Evolutionary conservation across 2,888 invertebrate species (phyloP), one percentile per base, ranked within the genome.

Genomic region (Pseudococcus jackbeardsleyi): DNA sequence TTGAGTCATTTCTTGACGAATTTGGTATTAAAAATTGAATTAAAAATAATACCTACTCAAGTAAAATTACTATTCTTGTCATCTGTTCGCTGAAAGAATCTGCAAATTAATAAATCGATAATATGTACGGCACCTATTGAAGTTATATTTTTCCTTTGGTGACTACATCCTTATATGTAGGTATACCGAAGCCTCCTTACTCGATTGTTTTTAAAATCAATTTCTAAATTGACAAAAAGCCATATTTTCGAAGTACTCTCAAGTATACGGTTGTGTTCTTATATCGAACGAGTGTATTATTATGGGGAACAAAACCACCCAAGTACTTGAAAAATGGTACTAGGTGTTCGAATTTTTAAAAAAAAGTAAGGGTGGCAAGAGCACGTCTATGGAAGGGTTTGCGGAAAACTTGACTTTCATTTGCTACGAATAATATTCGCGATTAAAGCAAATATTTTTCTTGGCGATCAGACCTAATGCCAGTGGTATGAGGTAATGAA

Each of bases 361-460:
- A 72, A 33, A 72, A 3, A 19, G 22, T 19, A 64, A 22, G 22
- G 54, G 54, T 19, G 0, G 72, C 17, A 33, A 33, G 7, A 22
- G 22, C 5, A 50, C n/a, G 68, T 7, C 33, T 72, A 17, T 72
- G 33, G 2, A 39, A 72, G 72, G 72, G 72, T 15, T 72, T 15
- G 72, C 72, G 33, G 72, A 72, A 72, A 72, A 72, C 72, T 72
- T 72, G 72, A 72, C 72, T 72, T 72, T 72, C 19, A 15, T 72
- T 72, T 72, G 17, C 17, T 33, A 33, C 72, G 6, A 33, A 72
- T 15, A 33, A 72, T 42, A 42, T 33, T 72, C 9, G 33, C 15
- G 39, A 72, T 8, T 26, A 2, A 4, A 50, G 48, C 12, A 15
- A 50, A 50, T 50, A 68, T 19, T 26, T 68, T 22, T 68, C 26